A percentile compares a stretch with the other conserved stretches of the same genome.
phyloP scores from a whole-genome alignment of 2,888 invertebrate species.

The Trichopria drosophilae region DNA sequence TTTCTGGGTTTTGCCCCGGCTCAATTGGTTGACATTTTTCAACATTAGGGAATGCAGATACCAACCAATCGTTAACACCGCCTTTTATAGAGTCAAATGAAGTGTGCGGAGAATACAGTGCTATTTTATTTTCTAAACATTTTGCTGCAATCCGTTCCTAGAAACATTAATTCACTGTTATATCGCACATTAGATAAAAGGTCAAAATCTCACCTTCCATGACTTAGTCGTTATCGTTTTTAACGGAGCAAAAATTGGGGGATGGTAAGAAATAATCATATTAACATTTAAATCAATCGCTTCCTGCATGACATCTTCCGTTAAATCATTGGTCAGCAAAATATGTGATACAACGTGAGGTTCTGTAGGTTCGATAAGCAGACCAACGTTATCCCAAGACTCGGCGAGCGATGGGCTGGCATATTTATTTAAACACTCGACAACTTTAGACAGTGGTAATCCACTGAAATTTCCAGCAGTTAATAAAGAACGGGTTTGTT shows the following conservation, averaged over 20 bases:
- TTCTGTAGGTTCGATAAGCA: conserved; percentile 77
- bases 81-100: conserved; percentile 81
- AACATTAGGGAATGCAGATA: conserved; percentile 64
- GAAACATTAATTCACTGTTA: conserved; percentile 6
- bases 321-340: conserved; percentile 89
- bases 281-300: conserved; percentile 71
- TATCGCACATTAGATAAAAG: not conserved
- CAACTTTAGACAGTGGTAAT: conserved; percentile 60
- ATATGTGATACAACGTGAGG: conserved; percentile 65
- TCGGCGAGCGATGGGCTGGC: conserved; percentile 76
- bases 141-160: conserved; percentile 79
- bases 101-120: conserved; percentile 92
- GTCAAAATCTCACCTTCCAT: conserved; percentile 70
- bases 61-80: conserved; percentile 94
- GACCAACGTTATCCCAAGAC: conserved; percentile 93
- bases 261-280: conserved; percentile 91
- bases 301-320: conserved; percentile 83
- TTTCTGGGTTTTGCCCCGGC: conserved; percentile 37
- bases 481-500: not conserved
- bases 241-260: conserved; percentile 87
- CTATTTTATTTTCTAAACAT: conserved; percentile 82
- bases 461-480: conserved; percentile 49
- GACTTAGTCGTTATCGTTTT: conserved; percentile 70
- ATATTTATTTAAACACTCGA: conserved; percentile 68
- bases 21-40: conserved; percentile 48